Base-by-base conservation (phyloP, 2,797 vertebrate genomes). In the Platyrinchus mystaceus region DNA sequence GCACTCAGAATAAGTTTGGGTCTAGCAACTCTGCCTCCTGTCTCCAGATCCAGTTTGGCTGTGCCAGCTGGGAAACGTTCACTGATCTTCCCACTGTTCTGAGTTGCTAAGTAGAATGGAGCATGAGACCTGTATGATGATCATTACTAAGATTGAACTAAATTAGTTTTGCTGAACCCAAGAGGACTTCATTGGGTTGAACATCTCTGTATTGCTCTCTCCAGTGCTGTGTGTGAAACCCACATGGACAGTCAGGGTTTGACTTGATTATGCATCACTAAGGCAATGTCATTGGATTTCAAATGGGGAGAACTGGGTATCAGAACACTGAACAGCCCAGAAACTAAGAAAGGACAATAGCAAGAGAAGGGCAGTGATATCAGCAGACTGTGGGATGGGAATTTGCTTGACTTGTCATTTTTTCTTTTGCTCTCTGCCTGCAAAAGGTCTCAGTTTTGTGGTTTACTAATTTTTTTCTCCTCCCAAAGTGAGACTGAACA, bases 381-480 rank as follows among this genome's bases (percentile, higher is more conserved):
- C 34, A 80, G 43, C 56, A 75, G 37, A 64, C 59, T 78, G 94
- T 94, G 69, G 90, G 80, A 87, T 88, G 43, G 85, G 87, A 94
- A 94, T 95, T 85, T 71, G 82, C 76, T 80, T 37, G 26, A 59
- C 36, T 85, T 78, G 85, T 39, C 8, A 50, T 78, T 95, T 90
- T 87, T 68, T 18, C 7, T 58, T 84, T 78, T 81, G 30, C 27
- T 75, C 10, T 83, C 43, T 89, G 70, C 10, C 70, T 89, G 58
- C 21, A 62, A 71, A 87, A 93, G 20, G 15, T 88, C 87, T 88
- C 37, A 21, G 6, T 94, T 75, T 86, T 90, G 50, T 28, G 36
- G 36, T 75, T 81, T 41, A 43, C 43, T 76, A 2, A 2, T 64
- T 69, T 78, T 70, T 67, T 89, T 37, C 32, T 77, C 36, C 47